Base-by-base conservation (phyloP, 2,888 invertebrate genomes). In the Aricia artaxerxes region DNA sequence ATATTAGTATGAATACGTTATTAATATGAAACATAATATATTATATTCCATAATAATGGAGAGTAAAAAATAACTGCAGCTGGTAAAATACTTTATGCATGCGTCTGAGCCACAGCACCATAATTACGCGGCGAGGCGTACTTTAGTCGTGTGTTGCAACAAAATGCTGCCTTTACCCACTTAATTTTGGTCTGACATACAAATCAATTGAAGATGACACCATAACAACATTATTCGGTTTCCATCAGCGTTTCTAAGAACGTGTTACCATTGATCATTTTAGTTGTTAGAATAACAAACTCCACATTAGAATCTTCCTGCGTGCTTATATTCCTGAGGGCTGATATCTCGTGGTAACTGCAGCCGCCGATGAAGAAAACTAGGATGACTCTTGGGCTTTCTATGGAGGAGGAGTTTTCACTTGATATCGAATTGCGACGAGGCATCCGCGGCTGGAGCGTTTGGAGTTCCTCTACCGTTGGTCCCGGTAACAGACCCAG, bases 291-390 rank as follows among this genome's bases (percentile, higher is more conserved):
- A 82, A 98, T 96, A 9, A 98, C 96, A 89, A 98, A 98, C 88
- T 99, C 99, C 0, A 98, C 98, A 85, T 97, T 97, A 6, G 97
- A 96, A 81, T 97, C 97, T 86, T 97, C 97, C 87, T 97, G 96
- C 83, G 97, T 97, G 13, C 97, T 96, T 35, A 97, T 92, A 84
- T 96, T 97, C 80, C 97, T 94, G 11, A 97, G 87, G 0, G 97
- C 97, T 0, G 97, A 97, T 85, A 97, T 97, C 92, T 99, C 99
- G 1, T 99, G 98, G 92, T 97, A 98, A 0, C 99, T 99, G 88
- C 99, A 98, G 0, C 99, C 99, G 4, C 99, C 99, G 24, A 99
- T 96, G 88, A 99, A 99, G 90, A 99, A 98, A 0, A 99, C 98
- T 0, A 99, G 93, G 9, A 99, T 96, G 2, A 98, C 97, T 83